Base-by-base conservation (phyloP, 2,113 vertebrate genomes). In the Pyrgilauda ruficollis region DNA sequence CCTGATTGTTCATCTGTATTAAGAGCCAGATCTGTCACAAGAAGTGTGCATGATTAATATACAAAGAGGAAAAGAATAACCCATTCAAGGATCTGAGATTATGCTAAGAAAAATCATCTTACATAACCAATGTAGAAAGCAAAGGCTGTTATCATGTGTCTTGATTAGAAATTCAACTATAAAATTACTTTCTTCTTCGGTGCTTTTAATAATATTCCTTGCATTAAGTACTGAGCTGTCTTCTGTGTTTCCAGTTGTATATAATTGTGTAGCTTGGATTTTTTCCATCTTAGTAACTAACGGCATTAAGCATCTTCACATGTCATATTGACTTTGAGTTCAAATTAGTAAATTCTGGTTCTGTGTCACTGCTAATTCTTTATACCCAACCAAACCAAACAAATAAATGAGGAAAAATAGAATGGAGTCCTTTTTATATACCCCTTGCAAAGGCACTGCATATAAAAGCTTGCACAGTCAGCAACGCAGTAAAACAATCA, bases 21-120 rank as follows among this genome's bases (percentile, higher is more conserved):
- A 79, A 80, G 50, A 84, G 82, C 77, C 49, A 93, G 43, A 86
- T 88, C 31, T 87, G 58, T 69, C 83, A 93, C 41, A 87, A 72
- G 87, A 90, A 87, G 67, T 53, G 9, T 53, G 33, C 83, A 55
- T 92, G 83, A 92, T 95, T 91, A 93, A 84, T 91, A 89, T 21
- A 75, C 52, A 82, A 92, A 91, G 31, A 76, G n/a, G 59, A 61
- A 85, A 89, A 86, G 53, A 95, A 85, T 63, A 87, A 91, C 14
- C 16, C 50, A 68, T 84, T 96, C 81, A 93, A 82, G 44, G 35
- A 87, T 77, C 53, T 74, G 43, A 90, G 46, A 91, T 90, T 80
- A 84, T 69, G 47, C 55, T 92, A 74, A 76, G 39, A 89, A 86
- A 67, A 76, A 53, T 78, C 10, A 53, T 79, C 23, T 62, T 79